Conservation (phyloP, 2,113 vertebrate genomes). For the Urocynchramus pylzowi region DNA sequence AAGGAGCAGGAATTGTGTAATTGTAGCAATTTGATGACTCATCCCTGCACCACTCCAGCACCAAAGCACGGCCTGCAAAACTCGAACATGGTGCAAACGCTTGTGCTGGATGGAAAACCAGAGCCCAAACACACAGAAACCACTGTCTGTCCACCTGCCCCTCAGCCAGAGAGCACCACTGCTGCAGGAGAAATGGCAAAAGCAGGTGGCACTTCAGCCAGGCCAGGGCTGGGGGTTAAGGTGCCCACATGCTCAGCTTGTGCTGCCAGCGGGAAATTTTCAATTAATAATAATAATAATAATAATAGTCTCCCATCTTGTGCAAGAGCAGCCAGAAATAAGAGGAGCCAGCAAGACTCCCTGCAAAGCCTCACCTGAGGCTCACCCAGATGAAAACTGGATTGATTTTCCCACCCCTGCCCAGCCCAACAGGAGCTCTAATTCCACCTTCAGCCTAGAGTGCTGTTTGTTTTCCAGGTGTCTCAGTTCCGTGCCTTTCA, state of each 20-base stretch:
- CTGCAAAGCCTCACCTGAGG: not conserved
- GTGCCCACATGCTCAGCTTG: not conserved
- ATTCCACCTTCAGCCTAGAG: not conserved
- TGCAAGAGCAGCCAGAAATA: not conserved
- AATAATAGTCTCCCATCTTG: not conserved
- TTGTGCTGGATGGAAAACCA: not conserved
- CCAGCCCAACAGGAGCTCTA: not conserved
- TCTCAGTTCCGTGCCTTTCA: not conserved
- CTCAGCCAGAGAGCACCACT: not conserved
- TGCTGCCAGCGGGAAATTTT: not conserved
- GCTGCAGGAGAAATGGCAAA: not conserved
- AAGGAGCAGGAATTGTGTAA: not conserved
- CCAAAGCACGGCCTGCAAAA: not conserved
- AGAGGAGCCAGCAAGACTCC: not conserved
- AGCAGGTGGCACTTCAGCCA: not conserved
- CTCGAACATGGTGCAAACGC: not conserved
- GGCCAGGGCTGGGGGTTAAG: not conserved
- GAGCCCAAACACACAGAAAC: not conserved
- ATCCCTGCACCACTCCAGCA: not conserved
- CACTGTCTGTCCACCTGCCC: not conserved
- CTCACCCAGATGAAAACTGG: not conserved
- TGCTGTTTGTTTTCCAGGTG: not conserved
- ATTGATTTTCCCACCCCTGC: not conserved
- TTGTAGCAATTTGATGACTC: not conserved
- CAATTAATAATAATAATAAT: not conserved